Percentiles rank a stretch among this genome's conserved stretches.
phyloP scores from a whole-genome alignment of 2,888 invertebrate species.

The Netelia melanura region DNA sequence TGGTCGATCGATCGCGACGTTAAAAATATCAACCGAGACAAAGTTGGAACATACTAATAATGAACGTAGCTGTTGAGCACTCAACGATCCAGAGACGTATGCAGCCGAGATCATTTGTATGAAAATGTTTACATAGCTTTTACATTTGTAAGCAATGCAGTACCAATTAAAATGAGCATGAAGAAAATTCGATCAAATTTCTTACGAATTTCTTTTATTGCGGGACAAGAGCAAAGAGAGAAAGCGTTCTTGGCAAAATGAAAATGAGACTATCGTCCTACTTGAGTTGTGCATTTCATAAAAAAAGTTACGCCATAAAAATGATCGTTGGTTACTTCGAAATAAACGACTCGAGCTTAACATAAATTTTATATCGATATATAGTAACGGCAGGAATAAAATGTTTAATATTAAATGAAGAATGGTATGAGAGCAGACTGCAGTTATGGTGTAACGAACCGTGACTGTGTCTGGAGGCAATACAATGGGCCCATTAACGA shows the following conservation, averaged over 20 bases:
- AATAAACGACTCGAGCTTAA: too few relatives aligned
- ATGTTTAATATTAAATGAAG: too few relatives aligned
- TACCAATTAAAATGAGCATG: too few relatives aligned
- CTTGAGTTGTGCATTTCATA: background rate
- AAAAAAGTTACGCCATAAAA: background rate
- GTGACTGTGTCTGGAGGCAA: too few relatives aligned
- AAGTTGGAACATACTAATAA: constrained; percentile 26
- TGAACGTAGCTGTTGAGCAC: background rate
- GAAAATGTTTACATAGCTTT: too few relatives aligned
- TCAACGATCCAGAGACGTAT: too few relatives aligned
- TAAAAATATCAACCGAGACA: constrained; percentile 19
- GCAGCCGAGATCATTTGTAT: too few relatives aligned
- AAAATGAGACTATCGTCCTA: background rate
- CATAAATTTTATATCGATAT: too few relatives aligned
- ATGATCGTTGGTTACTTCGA: too few relatives aligned
- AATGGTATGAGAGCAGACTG: too few relatives aligned
- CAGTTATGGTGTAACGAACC: background rate
- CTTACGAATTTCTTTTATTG: background rate
- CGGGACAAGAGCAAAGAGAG: background rate
- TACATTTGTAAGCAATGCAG: too few relatives aligned
- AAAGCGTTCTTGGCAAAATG: background rate
- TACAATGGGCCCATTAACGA: background rate
- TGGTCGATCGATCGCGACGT: constrained; percentile 38
- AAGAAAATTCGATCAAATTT: background rate
- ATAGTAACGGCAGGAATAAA: too few relatives aligned